Base-by-base conservation (phyloP, 2,113 vertebrate species). In the Mobula birostris region DNA sequence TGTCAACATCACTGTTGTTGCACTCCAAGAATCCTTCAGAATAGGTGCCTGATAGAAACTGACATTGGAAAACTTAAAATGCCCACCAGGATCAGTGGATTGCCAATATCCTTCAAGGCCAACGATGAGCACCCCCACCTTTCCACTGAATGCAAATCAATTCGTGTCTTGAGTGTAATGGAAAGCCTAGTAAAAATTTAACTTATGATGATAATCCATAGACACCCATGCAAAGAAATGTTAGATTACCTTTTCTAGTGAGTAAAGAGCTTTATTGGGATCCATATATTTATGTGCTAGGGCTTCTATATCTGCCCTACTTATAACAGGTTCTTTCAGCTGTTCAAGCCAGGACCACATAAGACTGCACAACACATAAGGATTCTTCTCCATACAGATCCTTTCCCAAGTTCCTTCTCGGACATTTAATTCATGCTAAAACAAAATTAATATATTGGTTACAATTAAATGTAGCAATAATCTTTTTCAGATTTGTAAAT, bases 281-380 rank as follows among this genome's bases (percentile, higher is more conserved):
- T 97, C 96, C 4, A 95, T 95, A 72, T 94, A 95, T 2, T 96
- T 97, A 95, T 96, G 96, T 40, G 95, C 95, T 94, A 99, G 94
- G 80, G 97, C 94, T 74, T 97, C 96, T 74, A 98, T 48, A 29
- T 98, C 98, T 32, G 97, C 96, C 82, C 95, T 96, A 95, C 97
- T 98, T 96, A 99, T 96, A 94, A 98, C 74, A 0, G 99, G 98
- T 85, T 98, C 98, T 95, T 98, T 99, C 72, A 99, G 97, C 95
- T 99, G 98, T 95, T 98, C 98, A 95, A 99, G 96, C 99, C 99
- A 99, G 0, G 98, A 99, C 98, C 98, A 99, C 99, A 99, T 98
- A 94, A 99, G 97, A 94, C 96, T 94, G 76, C 97, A 97, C 21
- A 99, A 97, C 94, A 98, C 97, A 95, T 98, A 97, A 94, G 98